Evolutionary conservation across 2,113 vertebrate species (phyloP), one percentile per base, ranked within the genome.

Genomic region (Nibea albiflora): DNA sequence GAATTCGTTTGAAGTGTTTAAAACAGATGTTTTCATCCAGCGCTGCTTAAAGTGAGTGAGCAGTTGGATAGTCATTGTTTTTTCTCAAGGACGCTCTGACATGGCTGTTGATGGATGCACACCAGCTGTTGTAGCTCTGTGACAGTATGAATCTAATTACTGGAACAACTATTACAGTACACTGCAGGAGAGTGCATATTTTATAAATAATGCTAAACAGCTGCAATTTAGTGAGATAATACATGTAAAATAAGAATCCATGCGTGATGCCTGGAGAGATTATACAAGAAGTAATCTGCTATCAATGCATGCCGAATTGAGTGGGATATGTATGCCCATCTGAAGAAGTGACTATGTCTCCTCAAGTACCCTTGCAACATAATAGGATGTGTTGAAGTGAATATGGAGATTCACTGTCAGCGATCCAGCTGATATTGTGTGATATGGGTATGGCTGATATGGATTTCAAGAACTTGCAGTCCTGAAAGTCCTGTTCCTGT

Each of bases 1-100:
- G 50, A 71, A n/a, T 26, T 47, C 49, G 49, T 44, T 22, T n/a
- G 1, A 71, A 47, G 46, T 52, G 52, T 31, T 68, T 53, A 39
- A 70, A 83, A 35, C 53, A 72, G 24, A 57, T 62, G 60, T 44
- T 81, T 83, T 62, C n/a, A 79, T 73, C 49, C 71, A 81, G 39
- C 44, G 35, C 19, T 69, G 65, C 65, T 81, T 66, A 28, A 61
- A 73, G 24, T 65, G 61, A 78, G 31, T 26, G n/a, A 83, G 63
- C 56, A 57, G 15, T 46, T 69, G 54, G 39, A 58, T 62, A 39
- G 39, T 64, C 73, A 50, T 72, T 58, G 57, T 73, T 68, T 61
- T 61, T 49, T 46, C 66, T 84, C 61, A 81, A 85, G 82, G 68
- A 76, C 72, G 56, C 53, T 63, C 46, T 47, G 62, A 44, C 49